Evolutionary conservation across 2,797 vertebrate species (phyloP).

Genomic region (Pipistrellus kuhlii): DNA sequence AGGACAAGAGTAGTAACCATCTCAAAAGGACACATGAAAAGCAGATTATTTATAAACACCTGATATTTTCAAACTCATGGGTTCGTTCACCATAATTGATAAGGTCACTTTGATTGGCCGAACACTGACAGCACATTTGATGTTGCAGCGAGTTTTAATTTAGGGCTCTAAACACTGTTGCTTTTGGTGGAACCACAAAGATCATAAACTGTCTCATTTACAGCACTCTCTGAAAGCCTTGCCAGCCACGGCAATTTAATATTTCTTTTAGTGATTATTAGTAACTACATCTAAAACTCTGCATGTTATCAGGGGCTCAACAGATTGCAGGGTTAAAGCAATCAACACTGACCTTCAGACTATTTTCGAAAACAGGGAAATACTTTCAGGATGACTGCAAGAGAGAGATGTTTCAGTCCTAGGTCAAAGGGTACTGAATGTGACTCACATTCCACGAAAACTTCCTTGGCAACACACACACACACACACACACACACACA

Average conservation of each 20-base stretch:
- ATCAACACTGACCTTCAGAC: conserved; percentile 11
- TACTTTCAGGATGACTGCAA: not conserved
- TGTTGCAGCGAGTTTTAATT: conserved; percentile 7
- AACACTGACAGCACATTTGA: not conserved
- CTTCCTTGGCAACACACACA: not conserved
- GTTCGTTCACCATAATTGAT: not conserved
- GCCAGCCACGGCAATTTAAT: not conserved
- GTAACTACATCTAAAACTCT: conserved; percentile 20
- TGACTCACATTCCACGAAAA: not conserved
- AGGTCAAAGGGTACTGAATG: not conserved
- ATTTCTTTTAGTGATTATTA: not conserved
- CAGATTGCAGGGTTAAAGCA: not conserved
- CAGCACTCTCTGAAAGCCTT: not conserved
- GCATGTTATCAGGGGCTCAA: not conserved
- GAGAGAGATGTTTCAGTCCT: not conserved
- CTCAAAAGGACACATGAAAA: not conserved
- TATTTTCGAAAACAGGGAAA: not conserved
- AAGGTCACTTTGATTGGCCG: not conserved
- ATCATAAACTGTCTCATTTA: not conserved
- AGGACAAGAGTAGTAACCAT: not conserved
- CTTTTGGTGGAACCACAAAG: not conserved
- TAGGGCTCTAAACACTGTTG: not conserved
- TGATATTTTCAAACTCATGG: not conserved
- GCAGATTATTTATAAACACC: not conserved
- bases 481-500: too few relatives aligned